Base-by-base conservation (phyloP, 2,797 vertebrate genomes). In the Thamnophis elegans region DNA sequence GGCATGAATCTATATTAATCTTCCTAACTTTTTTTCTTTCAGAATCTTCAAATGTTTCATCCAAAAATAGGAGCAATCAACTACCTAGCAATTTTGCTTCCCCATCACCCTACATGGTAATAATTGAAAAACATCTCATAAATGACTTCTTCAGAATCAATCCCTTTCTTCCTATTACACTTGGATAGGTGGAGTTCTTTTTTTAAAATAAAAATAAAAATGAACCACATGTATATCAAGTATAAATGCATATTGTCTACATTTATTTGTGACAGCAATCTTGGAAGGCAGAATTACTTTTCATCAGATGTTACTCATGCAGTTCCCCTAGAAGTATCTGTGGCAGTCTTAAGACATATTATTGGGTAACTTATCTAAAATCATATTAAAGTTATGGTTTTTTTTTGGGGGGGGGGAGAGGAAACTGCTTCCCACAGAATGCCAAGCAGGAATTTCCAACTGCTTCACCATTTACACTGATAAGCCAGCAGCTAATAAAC, bases 341-440 rank as follows among this genome's bases (percentile, higher is more conserved):
- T 89, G 10, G 28, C 95, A 92, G 60, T 94, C 93, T 94, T 94
- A 94, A 62, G 51, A 53, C 9, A 86, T 92, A 73, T 51, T 93
- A 36, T 36, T 0, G 0, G 92, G 18, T 62, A 91, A 42, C 93
- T 94, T 0, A 94, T 95, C 94, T 91, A 95, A 94, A 4, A 96
- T 91, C 28, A 93, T 94, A 94, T 95, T 94, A 93, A 94, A 94
- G 82, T 94, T 89, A 93, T n/a, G n/a, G n/a, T 92, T 86, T 10
- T 56, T 54, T 56, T 56, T 56, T 25, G n/a, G 20, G 55, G 47
- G 5, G 54, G 14, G 20, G 51, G 62, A 36, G 42, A 82, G 8
- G 36, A 68, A 58, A 3, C 13, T 58, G 32, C 5, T 20, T 89
- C 73, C 89, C 26, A 53, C 8, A 13, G 47, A 73, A 87, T 51